These are phyloP conservation scores for Crotalus tigris DNA, from an alignment of 2,113 vertebrate genomes.

Conservation along the genomic window DNA sequence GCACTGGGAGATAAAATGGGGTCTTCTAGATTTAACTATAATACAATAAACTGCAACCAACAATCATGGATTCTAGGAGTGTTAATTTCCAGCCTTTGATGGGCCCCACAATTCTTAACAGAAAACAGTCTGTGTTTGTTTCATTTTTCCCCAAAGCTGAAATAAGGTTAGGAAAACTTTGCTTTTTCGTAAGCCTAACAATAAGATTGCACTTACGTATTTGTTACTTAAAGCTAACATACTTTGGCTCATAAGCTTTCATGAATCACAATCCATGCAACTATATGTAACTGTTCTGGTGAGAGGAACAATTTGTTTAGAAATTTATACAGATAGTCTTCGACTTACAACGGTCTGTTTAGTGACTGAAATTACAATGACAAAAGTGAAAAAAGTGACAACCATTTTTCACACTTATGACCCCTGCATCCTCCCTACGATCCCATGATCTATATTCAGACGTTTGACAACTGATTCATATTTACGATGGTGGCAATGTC, in stretches of 20 bases:
- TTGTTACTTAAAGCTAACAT: background rate
- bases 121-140: too few relatives aligned
- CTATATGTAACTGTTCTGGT: background rate
- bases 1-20: background rate
- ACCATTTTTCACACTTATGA: background rate
- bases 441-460: too few relatives aligned
- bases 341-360: background rate
- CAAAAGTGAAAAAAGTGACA: background rate
- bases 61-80: background rate
- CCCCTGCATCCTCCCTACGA: too few relatives aligned
- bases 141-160: background rate
- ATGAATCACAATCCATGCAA: background rate
- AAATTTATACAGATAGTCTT: background rate
- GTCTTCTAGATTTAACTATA: background rate
- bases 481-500: too few relatives aligned
- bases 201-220: background rate
- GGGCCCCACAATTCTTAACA: background rate
- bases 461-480: background rate
- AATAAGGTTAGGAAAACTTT: background rate
- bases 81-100: background rate
- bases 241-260: background rate
- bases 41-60: background rate
- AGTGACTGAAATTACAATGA: background rate
- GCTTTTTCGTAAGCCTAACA: background rate
- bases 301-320: background rate